Evolutionary conservation across 2,797 vertebrate genomes (phyloP).

Genomic region (Sitta carolinensis): DNA sequence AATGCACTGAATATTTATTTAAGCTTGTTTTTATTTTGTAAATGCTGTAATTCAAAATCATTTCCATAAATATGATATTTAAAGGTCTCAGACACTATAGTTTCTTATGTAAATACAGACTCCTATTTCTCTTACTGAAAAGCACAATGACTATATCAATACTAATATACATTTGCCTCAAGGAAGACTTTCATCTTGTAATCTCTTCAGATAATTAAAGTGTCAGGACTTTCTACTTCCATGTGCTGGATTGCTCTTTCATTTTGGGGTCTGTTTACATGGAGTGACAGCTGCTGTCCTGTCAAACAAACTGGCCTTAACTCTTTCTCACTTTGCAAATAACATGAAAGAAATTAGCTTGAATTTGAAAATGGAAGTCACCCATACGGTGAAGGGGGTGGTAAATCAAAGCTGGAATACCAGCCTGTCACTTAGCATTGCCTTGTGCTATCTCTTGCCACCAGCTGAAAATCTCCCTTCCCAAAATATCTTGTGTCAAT

Average conservation of each 20-base stretch:
- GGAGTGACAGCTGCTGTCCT: slow-evolving; percentile 53
- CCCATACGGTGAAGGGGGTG: not conserved
- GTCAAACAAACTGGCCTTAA: not conserved
- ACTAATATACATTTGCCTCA: slow-evolving; percentile 56
- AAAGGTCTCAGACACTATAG: slow-evolving; percentile 84
- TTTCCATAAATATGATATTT: slow-evolving; percentile 83
- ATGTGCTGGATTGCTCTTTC: slow-evolving; percentile 66
- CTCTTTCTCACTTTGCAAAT: not conserved
- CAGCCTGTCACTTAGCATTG: not conserved
- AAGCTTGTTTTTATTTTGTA: slow-evolving; percentile 96
- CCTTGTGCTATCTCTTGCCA: not conserved
- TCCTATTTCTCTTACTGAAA: slow-evolving; percentile 79
- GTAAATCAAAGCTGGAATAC: not conserved
- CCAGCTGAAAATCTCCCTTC: not conserved
- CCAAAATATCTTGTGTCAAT: not conserved
- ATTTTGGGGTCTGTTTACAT: slow-evolving; percentile 14
- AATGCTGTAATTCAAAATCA: slow-evolving; percentile 80
- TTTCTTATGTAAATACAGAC: slow-evolving; percentile 85
- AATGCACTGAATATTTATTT: slow-evolving; percentile 85
- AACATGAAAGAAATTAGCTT: not conserved
- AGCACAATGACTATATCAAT: slow-evolving; percentile 70
- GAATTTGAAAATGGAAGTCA: not conserved
- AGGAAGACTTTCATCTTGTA: slow-evolving; percentile 63
- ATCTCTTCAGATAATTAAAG: slow-evolving; percentile 61
- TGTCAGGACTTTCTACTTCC: slow-evolving; percentile 62